Evolutionary conservation across 1,140 invertebrate species (phyloP).

Genomic region (Carposina sasakii): DNA sequence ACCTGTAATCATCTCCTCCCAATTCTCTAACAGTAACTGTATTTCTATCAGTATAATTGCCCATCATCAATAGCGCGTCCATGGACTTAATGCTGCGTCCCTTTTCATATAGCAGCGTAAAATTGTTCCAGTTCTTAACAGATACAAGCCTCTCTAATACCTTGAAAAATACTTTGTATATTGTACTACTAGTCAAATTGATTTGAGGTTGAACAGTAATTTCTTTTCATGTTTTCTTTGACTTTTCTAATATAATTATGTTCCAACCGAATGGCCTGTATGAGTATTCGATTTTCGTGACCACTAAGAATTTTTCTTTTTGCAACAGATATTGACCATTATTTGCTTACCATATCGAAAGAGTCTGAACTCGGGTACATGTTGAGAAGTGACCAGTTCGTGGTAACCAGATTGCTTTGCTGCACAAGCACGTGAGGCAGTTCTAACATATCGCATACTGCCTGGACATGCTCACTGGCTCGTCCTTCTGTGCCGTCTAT

Average conservation of each 20-base stretch:
- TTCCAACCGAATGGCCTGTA: too few relatives aligned
- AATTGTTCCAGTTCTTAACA: slow-evolving; percentile 48
- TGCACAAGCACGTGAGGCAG: slow-evolving; percentile 49
- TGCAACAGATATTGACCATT: too few relatives aligned
- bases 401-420: slow-evolving; percentile 39
- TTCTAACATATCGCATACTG: slow-evolving; percentile 52
- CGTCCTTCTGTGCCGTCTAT: slow-evolving; percentile 52
- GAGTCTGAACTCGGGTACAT: slow-evolving; percentile 45
- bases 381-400: slow-evolving; percentile 46
- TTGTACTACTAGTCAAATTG: too few relatives aligned
- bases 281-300: too few relatives aligned
- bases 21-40: slow-evolving; percentile 47
- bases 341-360: slow-evolving; percentile 45
- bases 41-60: slow-evolving; percentile 40
- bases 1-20: slow-evolving; percentile 56
- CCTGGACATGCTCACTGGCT: slow-evolving; percentile 49
- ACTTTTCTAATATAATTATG: too few relatives aligned
- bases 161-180: slow-evolving; percentile 26
- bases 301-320: too few relatives aligned
- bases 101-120: slow-evolving; percentile 53
- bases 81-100: slow-evolving; percentile 43
- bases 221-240: too few relatives aligned
- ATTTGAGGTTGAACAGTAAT: too few relatives aligned
- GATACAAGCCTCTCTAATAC: slow-evolving; percentile 38
- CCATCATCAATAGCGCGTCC: slow-evolving; percentile 39